Evolutionary conservation across 1,140 invertebrate species (phyloP).

Genomic region (Parapsyche elsis): DNA sequence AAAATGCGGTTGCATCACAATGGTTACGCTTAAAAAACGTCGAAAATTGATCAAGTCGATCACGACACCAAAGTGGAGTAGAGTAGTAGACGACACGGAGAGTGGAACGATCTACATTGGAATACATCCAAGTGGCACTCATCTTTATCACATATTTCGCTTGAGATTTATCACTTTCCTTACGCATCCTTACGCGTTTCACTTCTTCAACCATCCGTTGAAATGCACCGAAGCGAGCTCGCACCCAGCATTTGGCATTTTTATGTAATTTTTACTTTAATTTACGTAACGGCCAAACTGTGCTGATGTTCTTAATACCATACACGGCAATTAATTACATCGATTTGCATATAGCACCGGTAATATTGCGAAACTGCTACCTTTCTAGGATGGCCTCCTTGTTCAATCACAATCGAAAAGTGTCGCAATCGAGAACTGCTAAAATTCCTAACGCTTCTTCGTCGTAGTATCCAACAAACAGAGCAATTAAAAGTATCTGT

Average conservation of each 20-base stretch:
- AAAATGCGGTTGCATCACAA: not conserved
- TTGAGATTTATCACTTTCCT: too few species aligned
- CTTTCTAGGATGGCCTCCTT: not conserved
- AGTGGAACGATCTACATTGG: too few species aligned
- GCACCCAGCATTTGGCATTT: not conserved
- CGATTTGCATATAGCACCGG: not conserved
- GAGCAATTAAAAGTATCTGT: too few species aligned
- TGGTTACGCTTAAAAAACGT: slow-evolving; percentile 8
- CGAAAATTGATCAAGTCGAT: slow-evolving; percentile 19
- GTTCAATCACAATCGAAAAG: not conserved
- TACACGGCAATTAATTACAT: not conserved
- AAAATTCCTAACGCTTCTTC: too few species aligned
- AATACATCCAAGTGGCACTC: too few species aligned
- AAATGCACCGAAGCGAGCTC: too few species aligned
- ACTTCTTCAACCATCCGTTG: too few species aligned
- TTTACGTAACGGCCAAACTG: not conserved
- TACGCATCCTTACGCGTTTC: too few species aligned
- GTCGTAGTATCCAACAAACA: too few species aligned
- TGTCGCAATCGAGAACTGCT: not conserved
- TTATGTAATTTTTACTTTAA: not conserved
- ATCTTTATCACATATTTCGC: too few species aligned
- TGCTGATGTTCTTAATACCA: not conserved
- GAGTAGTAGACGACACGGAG: not conserved
- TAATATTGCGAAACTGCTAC: slow-evolving; percentile 6
- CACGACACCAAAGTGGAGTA: slow-evolving; percentile 25